Conservation (phyloP, 2,888 invertebrate species). For the Podabrus alpinus region DNA sequence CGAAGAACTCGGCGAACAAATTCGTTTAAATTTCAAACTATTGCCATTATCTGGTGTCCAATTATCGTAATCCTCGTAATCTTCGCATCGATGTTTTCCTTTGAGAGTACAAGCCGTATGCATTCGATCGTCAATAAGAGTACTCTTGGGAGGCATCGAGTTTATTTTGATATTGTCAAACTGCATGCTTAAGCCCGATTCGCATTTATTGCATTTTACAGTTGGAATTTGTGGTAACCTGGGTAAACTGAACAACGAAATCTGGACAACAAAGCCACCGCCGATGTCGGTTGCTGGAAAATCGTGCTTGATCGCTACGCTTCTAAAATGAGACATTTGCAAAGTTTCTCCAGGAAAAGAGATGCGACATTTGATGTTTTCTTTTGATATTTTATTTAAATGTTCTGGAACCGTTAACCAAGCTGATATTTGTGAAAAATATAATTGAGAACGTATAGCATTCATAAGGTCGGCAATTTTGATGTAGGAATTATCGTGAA, state of each 20-base stretch:
- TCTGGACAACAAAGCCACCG: conserved; percentile 64
- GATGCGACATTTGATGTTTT: conserved; percentile 69
- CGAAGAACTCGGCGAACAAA: conserved; percentile 28
- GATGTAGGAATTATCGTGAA: conserved; percentile 56
- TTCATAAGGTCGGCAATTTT: conserved; percentile 79
- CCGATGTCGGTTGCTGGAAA: conserved; percentile 75
- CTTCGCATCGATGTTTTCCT: conserved; percentile 78
- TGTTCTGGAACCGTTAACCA: conserved; percentile 69
- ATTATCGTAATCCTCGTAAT: conserved; percentile 68
- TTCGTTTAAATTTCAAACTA: conserved; percentile 35
- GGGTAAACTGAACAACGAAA: conserved; percentile 72
- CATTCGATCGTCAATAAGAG: conserved; percentile 71
- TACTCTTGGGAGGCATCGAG: conserved; percentile 29
- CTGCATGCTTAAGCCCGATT: conserved; percentile 25
- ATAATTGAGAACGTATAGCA: conserved; percentile 91
- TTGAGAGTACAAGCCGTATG: conserved; percentile 72
- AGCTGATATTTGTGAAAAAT: conserved; percentile 95
- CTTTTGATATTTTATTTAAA: conserved; percentile 47
- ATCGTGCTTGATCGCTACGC: conserved; percentile 66
- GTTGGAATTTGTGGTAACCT: conserved; percentile 73
- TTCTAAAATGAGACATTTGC: conserved; percentile 60
- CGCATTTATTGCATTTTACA: conserved; percentile 58
- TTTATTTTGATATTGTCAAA: conserved; percentile 36
- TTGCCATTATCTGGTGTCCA: conserved; percentile 26
- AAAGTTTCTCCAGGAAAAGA: conserved; percentile 69